Evolutionary conservation across 2,113 vertebrate species (phyloP), one percentile per base, ranked within the genome.

Genomic region (Pyxicephalus adspersus): DNA sequence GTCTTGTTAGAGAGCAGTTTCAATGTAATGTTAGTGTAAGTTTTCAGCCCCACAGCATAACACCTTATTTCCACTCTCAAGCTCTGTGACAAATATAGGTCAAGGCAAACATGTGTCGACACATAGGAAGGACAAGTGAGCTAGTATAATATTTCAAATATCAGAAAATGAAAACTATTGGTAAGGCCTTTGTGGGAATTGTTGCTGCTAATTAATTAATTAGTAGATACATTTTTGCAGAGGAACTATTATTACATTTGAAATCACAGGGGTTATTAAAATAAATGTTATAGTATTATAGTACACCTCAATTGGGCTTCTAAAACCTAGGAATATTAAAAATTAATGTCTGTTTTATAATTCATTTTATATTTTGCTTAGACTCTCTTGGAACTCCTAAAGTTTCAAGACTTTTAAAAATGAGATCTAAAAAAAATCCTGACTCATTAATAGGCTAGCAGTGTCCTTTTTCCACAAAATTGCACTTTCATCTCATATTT

Each of bases 141-240:
- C 71, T 75, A 18, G 22, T 66, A 81, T 34, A 77, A 66, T 70
- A 74, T 84, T 55, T 77, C 34, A 85, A 86, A 85, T 84, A 87
- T 84, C 83, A 79, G 75, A 76, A 88, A 89, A 88, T 86, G 77
- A 65, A 84, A 90, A 87, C 86, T 85, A 88, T 89, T 83, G 31
- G 4, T 26, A 54, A 86, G 19, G 28, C 83, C 84, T 85, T 88
- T 80, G 50, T 85, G 84, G 86, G 83, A 89, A 89, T 86, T 85
- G 85, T 9, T 87, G 85, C 83, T 86, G 86, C 84, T 89, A 89
- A 88, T 88, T 88, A 85, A 87, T 81, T 86, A 89, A 90, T 91
- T 89, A 90, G 87, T 75, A 89, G 87, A 87, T 86, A 87, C 90
- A 88, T 87, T 86, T n/a, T 74, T 87, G 81, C 84, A 74, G 86